A percentile compares a stretch with the other conserved stretches of the same genome.
Conservation (phyloP, 1,140 invertebrate genomes). For the Chymomyza costata region DNA sequence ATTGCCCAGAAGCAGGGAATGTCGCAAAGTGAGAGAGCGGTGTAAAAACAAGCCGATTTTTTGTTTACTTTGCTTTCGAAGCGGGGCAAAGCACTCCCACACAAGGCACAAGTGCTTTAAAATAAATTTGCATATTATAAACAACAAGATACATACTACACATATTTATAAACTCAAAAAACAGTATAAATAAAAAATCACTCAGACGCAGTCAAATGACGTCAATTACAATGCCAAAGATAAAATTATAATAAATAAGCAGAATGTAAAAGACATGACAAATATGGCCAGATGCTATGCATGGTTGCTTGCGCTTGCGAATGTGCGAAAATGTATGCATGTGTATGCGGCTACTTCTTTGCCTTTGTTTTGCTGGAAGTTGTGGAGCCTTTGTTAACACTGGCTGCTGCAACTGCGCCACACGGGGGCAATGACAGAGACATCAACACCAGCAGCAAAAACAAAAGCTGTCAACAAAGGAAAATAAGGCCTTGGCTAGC, state of each 20-base stretch:
- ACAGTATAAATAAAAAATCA: conserved; percentile 25
- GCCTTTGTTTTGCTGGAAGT: conserved; percentile 29
- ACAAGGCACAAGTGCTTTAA: conserved; percentile 32
- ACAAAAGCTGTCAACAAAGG: conserved; percentile 32
- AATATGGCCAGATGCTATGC: no score
- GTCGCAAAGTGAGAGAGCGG: conserved; percentile 13
- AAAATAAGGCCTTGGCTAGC: no score
- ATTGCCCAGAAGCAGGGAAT: no score
- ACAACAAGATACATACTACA: conserved; percentile 31
- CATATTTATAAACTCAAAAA: conserved; percentile 4
- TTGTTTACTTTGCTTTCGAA: no score
- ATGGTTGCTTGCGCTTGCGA: no score
- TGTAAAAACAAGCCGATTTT: no score
- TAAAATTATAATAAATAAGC: conserved; percentile 45
- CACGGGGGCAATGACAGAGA: conserved; percentile 21
- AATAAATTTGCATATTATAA: conserved; percentile 41
- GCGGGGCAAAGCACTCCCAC: conserved; percentile 62
- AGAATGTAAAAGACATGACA: conserved; percentile 20
- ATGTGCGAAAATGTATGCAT: conserved; percentile 26
- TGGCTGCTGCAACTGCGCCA: conserved; percentile 40
- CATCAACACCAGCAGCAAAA: conserved; percentile 28
- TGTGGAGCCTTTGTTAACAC: no score
- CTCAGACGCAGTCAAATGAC: conserved; percentile 42
- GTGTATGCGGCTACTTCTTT: conserved; percentile 27
- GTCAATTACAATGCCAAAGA: conserved; percentile 53